Base-by-base conservation (phyloP, 2,113 vertebrate genomes). In the Ammodytes dubius region DNA sequence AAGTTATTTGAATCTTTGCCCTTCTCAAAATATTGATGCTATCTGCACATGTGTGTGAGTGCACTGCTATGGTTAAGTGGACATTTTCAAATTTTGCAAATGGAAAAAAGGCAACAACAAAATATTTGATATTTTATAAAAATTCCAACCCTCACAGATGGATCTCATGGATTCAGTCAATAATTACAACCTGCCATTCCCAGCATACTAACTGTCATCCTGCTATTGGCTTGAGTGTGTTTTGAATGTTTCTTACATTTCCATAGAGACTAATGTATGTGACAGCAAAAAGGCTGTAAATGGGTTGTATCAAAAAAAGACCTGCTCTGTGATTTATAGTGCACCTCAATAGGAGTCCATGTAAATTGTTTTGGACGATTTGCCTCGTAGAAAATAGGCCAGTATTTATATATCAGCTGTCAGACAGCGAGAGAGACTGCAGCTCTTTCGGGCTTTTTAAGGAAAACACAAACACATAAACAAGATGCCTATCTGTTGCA, bases 251-350 rank as follows among this genome's bases (percentile, higher is more conserved):
- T 35, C 4, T 0, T 17, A 46, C 7, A 58, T 61, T 70, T 37
- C 2, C 66, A 42, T 56, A 52, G 74, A 19, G 2, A 40, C 35
- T 42, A 40, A 84, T 11, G 5, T 52, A n/a, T 64, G 7, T 70
- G 75, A 72, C 70, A 73, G 63, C 68, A 58, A 59, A 58, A 85
- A 49, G 59, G 69, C 77, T 63, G 19, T 49, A 37, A 74, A 58
- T 66, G 17, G 60, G 67, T 53, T 45, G 15, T 79, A 57, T 60
- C 27, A 27, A 7, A 58, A 73, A 58, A 8, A 11, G 12, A 71
- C 3, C 10, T 58, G 45, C 3, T 6, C 58, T 71, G 57, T 49
- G 43, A 58, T 74, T 64, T 72, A 66, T 70, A 57, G 19, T 70
- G 59, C 9, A 4, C 46, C 35, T 14, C 12, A 57, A 68, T 12